These are phyloP conservation scores for Rhinella marina DNA, from an alignment of 2,797 vertebrate species.

Conservation along the genomic window DNA sequence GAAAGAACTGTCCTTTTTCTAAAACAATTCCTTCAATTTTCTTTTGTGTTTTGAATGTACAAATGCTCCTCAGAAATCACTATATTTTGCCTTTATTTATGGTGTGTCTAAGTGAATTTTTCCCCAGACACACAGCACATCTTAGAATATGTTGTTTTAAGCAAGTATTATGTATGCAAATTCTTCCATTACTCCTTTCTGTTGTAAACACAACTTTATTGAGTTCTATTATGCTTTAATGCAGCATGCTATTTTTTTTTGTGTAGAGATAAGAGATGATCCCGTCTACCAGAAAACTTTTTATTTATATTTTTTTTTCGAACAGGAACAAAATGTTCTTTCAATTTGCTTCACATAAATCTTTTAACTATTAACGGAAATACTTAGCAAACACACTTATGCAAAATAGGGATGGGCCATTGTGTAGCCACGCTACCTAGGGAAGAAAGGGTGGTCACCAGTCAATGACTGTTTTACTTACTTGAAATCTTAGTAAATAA, in stretches of 20 bases:
- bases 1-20: neutral
- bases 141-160: constrained; percentile 50
- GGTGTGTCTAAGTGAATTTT: constrained; percentile 46
- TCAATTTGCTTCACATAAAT: neutral
- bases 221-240: constrained; percentile 12
- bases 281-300: neutral
- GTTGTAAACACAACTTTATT: constrained; percentile 3
- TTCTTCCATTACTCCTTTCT: constrained; percentile 58
- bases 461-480: neutral
- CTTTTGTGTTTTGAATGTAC: constrained; percentile 51
- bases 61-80: neutral
- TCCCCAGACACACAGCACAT: constrained; percentile 47
- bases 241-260: neutral
- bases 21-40: neutral
- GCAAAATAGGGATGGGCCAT: neutral
- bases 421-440: neutral
- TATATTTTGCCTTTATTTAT: constrained; percentile 20
- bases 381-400: neutral
- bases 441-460: neutral
- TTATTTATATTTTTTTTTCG: neutral
- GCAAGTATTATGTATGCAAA: constrained; percentile 67
- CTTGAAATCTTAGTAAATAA: neutral
- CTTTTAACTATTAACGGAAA: neutral
- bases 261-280: constrained; percentile 9
- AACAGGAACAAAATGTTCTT: neutral